Evolutionary conservation across 2,113 vertebrate species (phyloP).

Genomic region (Myrmecophaga tridactyla): DNA sequence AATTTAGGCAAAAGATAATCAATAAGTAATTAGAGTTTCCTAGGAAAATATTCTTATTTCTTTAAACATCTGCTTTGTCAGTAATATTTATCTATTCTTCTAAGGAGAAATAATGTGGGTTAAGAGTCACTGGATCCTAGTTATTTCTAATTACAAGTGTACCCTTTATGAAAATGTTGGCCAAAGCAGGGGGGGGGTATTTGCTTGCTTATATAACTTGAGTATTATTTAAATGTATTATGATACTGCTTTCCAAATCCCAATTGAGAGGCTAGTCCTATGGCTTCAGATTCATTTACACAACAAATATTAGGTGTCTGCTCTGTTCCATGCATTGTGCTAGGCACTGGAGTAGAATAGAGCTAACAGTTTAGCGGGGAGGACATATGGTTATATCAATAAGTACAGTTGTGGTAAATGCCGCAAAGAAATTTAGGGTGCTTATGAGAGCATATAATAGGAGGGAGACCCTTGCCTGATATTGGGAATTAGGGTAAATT

Average conservation of each 20-base stretch:
- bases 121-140: not conserved
- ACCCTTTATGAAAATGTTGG: constrained; percentile 13
- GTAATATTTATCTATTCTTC: not conserved
- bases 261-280: not conserved
- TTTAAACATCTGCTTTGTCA: not conserved
- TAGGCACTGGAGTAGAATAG: too few relatives aligned
- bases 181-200: not conserved
- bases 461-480: not conserved
- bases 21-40: constrained; percentile 27
- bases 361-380: not conserved
- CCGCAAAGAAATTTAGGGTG: not conserved
- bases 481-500: not conserved
- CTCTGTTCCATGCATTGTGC: not conserved
- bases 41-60: not conserved
- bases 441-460: not conserved
- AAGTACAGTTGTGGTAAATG: constrained; percentile 11
- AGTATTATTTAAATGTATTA: not conserved
- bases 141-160: not conserved
- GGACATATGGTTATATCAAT: constrained; percentile 18
- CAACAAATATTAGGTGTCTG: not conserved
- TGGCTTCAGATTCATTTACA: not conserved
- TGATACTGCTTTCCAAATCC: not conserved
- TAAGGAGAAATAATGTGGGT: constrained; percentile 10
- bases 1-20: not conserved
- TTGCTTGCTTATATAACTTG: not conserved